Evolutionary conservation across 2,888 invertebrate genomes (phyloP), one percentile per base, ranked within the genome.

Genomic region (Drosophila sordidapex): DNA sequence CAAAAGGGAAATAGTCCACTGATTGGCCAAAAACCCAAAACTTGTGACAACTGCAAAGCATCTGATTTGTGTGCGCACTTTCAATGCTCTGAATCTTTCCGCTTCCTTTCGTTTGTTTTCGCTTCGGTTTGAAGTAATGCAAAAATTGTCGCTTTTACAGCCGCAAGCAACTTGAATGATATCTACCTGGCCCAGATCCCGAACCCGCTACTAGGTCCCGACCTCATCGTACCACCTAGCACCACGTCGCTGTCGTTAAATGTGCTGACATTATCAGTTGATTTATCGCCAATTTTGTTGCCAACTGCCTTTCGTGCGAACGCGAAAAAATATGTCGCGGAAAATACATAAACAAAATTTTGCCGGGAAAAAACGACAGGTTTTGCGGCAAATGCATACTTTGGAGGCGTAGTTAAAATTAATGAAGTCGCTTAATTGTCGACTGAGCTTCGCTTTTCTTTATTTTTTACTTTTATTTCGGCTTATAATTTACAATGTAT

Each of bases 221-320:
- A 29, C 40, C 35, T 15, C 21, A n/a, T 53, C 29, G 49, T 46
- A 25, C 61, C 64, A 58, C 27, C 40, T 63, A 59, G 48, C 35
- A 60, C 52, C 38, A 46, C 31, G 67, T 40, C 58, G 58, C 62
- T 75, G 70, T 73, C 70, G 78, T 87, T 81, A 74, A 86, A 88
- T 90, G 90, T 74, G 83, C 70, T 58, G 89, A 87, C 89, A 90
- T 87, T 90, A 90, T 89, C 89, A 82, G 83, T 84, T 90, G 87
- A 87, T 87, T 87, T 87, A 87, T 90, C 63, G 82, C 66, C 78
- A 87, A 90, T 75, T 90, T 81, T 69, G 72, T 76, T 79, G 76
- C 62, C 72, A 72, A 81, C 83, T 70, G 87, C 62, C 59, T 70
- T 83, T 57, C 70, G 71, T 65, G 87, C 54, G 53, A 79, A 63